Evolutionary conservation across 2,888 invertebrate species (phyloP).

Genomic region (Lochmaea crataegi): DNA sequence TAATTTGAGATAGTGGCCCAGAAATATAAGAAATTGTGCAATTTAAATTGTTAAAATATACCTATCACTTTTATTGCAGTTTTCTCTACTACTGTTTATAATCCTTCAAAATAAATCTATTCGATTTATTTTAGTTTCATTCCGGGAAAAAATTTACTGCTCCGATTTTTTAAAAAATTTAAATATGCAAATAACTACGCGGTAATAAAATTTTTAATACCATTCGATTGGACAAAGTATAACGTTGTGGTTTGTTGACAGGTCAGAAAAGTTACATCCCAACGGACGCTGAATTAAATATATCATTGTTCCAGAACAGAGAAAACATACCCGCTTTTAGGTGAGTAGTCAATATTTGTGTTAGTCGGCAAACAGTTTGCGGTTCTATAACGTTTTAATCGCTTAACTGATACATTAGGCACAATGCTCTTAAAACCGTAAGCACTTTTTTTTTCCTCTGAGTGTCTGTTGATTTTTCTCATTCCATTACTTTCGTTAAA

Average conservation of each 20-base stretch:
- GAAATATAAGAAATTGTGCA: too few species aligned
- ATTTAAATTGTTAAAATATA: too few species aligned
- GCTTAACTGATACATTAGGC: background rate
- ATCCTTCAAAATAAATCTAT: background rate
- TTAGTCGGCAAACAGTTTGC: constrained; percentile 54
- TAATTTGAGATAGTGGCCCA: too few species aligned
- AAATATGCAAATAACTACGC: background rate
- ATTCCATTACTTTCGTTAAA: background rate
- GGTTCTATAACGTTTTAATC: constrained; percentile 43
- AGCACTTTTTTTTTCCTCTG: background rate
- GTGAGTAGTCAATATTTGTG: constrained; percentile 51
- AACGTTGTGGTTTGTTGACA: constrained; percentile 54
- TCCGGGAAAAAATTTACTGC: background rate
- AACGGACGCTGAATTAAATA: constrained; percentile 44
- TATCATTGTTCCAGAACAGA: constrained; percentile 23
- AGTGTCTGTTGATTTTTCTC: background rate
- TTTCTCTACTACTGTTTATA: background rate
- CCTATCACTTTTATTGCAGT: too few species aligned
- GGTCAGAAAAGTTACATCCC: constrained; percentile 42
- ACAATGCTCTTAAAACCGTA: background rate
- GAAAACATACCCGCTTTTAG: constrained; percentile 41
- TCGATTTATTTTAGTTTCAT: background rate
- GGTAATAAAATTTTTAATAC: constrained; percentile 21
- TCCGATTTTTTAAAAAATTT: background rate
- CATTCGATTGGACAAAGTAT: constrained; percentile 34